Evolutionary conservation across 2,113 vertebrate species (phyloP), one percentile per base, ranked within the genome.

Genomic region (Eidolon helvum): DNA sequence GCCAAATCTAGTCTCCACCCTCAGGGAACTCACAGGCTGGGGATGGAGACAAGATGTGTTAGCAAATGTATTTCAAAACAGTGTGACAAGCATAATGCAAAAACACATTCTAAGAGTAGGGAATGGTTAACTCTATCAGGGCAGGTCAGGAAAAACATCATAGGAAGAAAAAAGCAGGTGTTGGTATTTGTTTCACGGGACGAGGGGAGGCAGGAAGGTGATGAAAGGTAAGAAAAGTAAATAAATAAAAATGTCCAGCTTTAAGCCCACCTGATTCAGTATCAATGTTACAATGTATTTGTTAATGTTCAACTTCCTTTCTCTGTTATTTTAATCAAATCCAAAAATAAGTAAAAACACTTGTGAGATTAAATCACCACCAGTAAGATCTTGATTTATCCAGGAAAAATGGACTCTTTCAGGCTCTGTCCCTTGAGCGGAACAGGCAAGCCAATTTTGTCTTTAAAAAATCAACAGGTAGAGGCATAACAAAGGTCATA

Each of bases 401-500:
- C 74, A 38, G 69, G 69, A 53, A 75, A 97, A 94, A 95, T 77
- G 68, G 78, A 87, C 85, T 82, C 10, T 92, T 97, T 96, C 88
- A 97, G 38, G 87, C 89, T 95, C 68, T 7, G 9, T 80, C 59
- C 69, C 59, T 48, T 96, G 93, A 97, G 95, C 79, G 92, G 94
- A 97, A 93, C 74, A 97, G 95, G 97, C 93, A 95, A 94, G 94
- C 87, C 96, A 98, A 98, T 98, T 97, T 97, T 92, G 63, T 83
- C 96, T 89, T 10, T 85, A 96, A 97, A 97, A 97, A 91, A 97
- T 97, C 95, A 98, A 98, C 94, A 98, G 97, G 96, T 98, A 96
- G 61, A 97, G 94, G 72, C 65, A 98, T 95, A 95, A 97, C 96
- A 95, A 93, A 90, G 77, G 95, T 90, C 96, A 87, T 90, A 97